Evolutionary conservation across 2,888 invertebrate species (phyloP).

Genomic region (Prosapia bicincta): DNA sequence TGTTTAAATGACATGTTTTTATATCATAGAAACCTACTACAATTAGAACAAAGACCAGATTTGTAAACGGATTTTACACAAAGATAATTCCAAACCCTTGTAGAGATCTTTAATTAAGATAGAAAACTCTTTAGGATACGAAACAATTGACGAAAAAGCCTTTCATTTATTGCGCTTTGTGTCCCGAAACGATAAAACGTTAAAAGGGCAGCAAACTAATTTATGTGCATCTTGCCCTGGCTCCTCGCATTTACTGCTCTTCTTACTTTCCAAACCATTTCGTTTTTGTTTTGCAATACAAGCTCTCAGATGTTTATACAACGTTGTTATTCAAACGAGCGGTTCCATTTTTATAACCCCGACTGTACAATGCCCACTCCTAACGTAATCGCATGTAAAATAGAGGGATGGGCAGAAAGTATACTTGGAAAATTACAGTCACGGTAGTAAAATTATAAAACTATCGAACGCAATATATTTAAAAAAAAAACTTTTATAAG

Average conservation of each 20-base stretch:
- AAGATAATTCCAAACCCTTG: not conserved
- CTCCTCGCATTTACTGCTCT: not conserved
- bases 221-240: not conserved
- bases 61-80: no score
- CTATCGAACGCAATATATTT: no score
- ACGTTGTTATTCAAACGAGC: not conserved
- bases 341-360: not conserved
- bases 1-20: no score
- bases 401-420: not conserved
- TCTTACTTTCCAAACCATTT: not conserved
- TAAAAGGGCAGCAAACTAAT: slow-evolving; percentile 5
- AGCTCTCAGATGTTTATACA: not conserved
- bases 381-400: not conserved
- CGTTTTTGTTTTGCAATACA: not conserved
- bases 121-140: not conserved
- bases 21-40: no score
- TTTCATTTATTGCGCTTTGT: not conserved
- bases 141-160: slow-evolving; percentile 7
- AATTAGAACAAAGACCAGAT: no score
- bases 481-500: no score
- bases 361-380: not conserved
- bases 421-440: no score
- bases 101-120: slow-evolving; percentile 10
- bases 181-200: slow-evolving; percentile 8
- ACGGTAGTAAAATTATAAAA: no score